Conservation (phyloP, 2,797 vertebrate species). For the Emydoidea blandingii region DNA sequence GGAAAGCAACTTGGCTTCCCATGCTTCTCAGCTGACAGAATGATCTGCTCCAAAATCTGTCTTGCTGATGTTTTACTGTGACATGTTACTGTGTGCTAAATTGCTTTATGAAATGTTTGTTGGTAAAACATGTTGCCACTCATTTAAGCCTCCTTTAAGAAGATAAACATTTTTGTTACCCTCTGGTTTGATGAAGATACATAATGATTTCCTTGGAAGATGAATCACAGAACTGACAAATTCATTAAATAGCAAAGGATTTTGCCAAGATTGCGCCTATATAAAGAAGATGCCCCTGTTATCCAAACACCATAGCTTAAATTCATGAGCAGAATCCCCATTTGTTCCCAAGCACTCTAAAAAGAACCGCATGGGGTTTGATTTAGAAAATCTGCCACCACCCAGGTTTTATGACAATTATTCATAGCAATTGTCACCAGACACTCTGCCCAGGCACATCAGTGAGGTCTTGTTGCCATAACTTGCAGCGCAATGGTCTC, state of each 20-base stretch:
- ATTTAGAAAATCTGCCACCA: background rate
- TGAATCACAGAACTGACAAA: background rate
- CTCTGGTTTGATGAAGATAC: slow-evolving; percentile 32
- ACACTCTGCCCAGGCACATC: background rate
- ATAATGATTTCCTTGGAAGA: background rate
- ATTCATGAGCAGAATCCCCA: background rate
- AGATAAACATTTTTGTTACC: slow-evolving; percentile 38
- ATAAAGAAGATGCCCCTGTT: background rate
- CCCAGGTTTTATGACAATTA: background rate
- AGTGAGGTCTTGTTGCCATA: background rate
- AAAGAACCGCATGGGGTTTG: background rate
- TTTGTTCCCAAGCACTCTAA: background rate
- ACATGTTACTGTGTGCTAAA: slow-evolving; percentile 67
- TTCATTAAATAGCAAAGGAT: background rate
- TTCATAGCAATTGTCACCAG: background rate
- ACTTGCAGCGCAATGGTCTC: background rate
- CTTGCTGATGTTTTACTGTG: slow-evolving; percentile 58
- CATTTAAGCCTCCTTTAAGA: slow-evolving; percentile 57
- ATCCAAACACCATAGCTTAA: background rate
- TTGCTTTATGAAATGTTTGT: slow-evolving; percentile 76
- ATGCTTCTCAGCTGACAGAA: slow-evolving; percentile 62
- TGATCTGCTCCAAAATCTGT: slow-evolving; percentile 57
- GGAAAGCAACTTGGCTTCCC: slow-evolving; percentile 67
- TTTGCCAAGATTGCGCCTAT: background rate
- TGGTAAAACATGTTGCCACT: slow-evolving; percentile 59